phyloP scores from a whole-genome alignment of 2,888 invertebrate genomes.

The Galerucella pusilla region DNA sequence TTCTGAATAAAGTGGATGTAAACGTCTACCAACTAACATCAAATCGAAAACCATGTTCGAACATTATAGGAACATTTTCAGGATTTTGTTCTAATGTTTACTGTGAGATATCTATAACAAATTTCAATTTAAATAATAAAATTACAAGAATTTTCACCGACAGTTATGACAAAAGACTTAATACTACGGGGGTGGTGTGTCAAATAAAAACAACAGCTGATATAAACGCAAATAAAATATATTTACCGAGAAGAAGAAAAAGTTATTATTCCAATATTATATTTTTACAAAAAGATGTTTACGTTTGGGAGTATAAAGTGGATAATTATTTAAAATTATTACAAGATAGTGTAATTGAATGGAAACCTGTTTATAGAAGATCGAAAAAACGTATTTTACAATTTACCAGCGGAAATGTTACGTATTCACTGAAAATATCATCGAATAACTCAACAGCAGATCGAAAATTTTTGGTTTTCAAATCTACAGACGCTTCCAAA shows the following conservation, averaged over 20 bases:
- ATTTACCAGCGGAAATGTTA: background rate
- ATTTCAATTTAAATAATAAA: background rate
- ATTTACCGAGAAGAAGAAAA: background rate
- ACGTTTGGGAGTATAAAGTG: background rate
- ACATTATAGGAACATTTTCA: background rate
- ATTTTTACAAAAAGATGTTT: background rate
- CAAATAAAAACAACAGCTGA: background rate
- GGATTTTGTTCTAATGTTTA: background rate
- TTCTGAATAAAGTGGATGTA: background rate
- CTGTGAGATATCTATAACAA: background rate
- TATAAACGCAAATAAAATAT: background rate
- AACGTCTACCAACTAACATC: background rate
- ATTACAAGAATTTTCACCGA: background rate
- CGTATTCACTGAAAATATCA: background rate
- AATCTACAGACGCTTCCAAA: background rate
- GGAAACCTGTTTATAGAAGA: background rate
- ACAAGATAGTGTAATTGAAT: background rate
- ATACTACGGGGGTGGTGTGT: background rate
- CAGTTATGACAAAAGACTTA: background rate
- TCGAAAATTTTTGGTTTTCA: background rate
- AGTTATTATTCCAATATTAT: background rate
- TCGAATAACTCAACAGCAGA: background rate
- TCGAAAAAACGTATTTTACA: background rate
- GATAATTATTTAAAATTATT: background rate
- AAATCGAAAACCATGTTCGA: background rate